phyloP scores from a whole-genome alignment of 2,113 vertebrate genomes.

The Xenopus laevis region DNA sequence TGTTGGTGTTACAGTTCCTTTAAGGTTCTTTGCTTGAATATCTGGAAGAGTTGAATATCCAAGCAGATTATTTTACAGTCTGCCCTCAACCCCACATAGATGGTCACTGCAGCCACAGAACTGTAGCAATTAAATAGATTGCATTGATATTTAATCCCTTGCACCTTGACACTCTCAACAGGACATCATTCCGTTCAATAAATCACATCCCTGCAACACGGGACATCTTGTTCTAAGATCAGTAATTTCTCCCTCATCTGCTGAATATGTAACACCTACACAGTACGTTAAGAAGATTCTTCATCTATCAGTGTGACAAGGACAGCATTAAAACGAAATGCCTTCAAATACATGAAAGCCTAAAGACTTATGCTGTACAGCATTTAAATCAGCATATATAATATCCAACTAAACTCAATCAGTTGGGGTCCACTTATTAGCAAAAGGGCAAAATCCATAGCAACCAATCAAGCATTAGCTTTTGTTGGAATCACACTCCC shows the following conservation, averaged over 20 bases:
- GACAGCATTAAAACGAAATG: background rate
- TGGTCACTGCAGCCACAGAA: too few relatives aligned
- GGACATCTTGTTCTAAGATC: conserved; percentile 13
- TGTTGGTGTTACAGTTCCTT: too few relatives aligned
- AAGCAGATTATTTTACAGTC: too few relatives aligned
- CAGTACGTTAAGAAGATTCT: background rate
- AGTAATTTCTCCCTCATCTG: conserved; percentile 4
- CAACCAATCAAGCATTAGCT: too few relatives aligned
- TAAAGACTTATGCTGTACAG: conserved; percentile 11
- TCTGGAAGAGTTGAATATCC: too few relatives aligned
- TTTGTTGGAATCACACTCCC: too few relatives aligned
- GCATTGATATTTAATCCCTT: background rate
- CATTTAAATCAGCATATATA: too few relatives aligned
- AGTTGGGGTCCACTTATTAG: too few relatives aligned
- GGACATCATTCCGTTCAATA: conserved; percentile 2
- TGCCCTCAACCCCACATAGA: too few relatives aligned
- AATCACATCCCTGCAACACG: conserved; percentile 7
- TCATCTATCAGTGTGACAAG: background rate
- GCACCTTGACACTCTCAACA: background rate
- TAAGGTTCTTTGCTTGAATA: too few relatives aligned
- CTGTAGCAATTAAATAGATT: background rate
- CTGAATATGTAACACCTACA: background rate
- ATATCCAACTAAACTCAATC: too few relatives aligned
- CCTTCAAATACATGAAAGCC: conserved; percentile 16
- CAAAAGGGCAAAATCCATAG: too few relatives aligned